Percentiles rank a stretch among this genome's conserved stretches.
Evolutionary conservation across 2,888 invertebrate species (phyloP).

Genomic region (Margaritifera margaritifera): DNA sequence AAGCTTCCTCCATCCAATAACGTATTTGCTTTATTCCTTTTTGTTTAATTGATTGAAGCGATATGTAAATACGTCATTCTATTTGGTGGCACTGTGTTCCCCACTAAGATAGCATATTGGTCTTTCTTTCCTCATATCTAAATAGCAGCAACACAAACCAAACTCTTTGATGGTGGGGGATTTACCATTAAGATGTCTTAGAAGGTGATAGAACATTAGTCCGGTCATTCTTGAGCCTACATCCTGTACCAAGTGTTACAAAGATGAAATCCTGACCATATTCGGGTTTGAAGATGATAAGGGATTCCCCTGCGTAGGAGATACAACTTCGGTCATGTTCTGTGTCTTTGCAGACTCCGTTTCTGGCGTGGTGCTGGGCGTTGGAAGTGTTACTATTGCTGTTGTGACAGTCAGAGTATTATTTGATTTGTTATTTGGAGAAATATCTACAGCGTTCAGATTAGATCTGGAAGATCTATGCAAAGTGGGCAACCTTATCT

Average conservation of each 20-base stretch:
- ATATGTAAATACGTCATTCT: no score
- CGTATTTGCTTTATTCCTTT: no score
- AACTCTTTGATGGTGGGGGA: no score
- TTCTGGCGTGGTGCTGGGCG: slow-evolving; percentile 63
- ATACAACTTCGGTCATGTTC: slow-evolving; percentile 52
- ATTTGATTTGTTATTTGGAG: slow-evolving; percentile 53
- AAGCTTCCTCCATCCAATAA: no score
- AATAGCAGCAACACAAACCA: no score
- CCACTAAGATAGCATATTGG: no score
- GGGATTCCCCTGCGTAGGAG: slow-evolving; percentile 29
- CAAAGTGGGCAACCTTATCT: slow-evolving; percentile 60
- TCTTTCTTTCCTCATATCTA: no score
- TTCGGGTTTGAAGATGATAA: slow-evolving; percentile 35
- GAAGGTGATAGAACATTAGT: no score
- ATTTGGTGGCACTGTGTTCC: no score
- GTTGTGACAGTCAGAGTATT: slow-evolving; percentile 64
- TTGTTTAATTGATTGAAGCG: no score
- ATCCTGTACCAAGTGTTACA: slow-evolving; percentile 33
- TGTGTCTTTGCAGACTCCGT: slow-evolving; percentile 58
- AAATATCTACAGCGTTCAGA: slow-evolving; percentile 51
- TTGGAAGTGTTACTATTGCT: slow-evolving; percentile 60
- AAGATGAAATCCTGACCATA: slow-evolving; percentile 63
- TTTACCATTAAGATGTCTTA: no score
- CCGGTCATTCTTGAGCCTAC: no score
- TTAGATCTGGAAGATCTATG: slow-evolving; percentile 62